Conservation (phyloP, 2,888 invertebrate genomes). For the Drosophila anomalata region DNA sequence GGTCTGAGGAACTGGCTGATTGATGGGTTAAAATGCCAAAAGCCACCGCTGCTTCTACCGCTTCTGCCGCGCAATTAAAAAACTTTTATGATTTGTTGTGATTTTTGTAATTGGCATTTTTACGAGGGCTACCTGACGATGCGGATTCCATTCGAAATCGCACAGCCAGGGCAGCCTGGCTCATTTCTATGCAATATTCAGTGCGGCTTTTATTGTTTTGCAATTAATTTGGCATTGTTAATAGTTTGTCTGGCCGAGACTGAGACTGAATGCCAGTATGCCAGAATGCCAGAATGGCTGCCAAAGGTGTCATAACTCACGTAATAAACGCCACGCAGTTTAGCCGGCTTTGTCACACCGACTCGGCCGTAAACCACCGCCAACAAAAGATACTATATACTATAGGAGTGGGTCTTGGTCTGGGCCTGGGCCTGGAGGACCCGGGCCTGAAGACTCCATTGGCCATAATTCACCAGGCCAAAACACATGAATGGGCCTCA, state of each 20-base stretch:
- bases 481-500: constrained; percentile 62
- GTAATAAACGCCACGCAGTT: constrained; percentile 62
- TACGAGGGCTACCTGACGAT: constrained; percentile 58
- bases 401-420: neutral
- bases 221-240: constrained; percentile 66
- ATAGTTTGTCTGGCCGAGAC: constrained; percentile 51
- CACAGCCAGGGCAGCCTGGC: constrained; percentile 1
- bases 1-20: constrained; percentile 4
- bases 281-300: constrained; percentile 29
- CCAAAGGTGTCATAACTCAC: constrained; percentile 64
- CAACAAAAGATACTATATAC: constrained; percentile 32
- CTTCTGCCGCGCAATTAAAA: constrained; percentile 54
- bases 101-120: constrained; percentile 70
- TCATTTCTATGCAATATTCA: constrained; percentile 61
- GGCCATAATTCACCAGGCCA: constrained; percentile 74
- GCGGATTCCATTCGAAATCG: constrained; percentile 33
- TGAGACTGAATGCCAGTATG: constrained; percentile 14
- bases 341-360: constrained; percentile 61
- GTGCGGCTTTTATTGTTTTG: constrained; percentile 61
- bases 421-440: neutral
- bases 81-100: constrained; percentile 72
- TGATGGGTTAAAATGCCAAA: constrained; percentile 39
- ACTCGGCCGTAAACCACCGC: constrained; percentile 53
- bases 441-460: constrained; percentile 37
- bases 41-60: constrained; percentile 29